A percentile compares a stretch with the other conserved stretches of the same genome.
phyloP scores from a whole-genome alignment of 2,888 invertebrate species.

The Aproaerema taeniolella region DNA sequence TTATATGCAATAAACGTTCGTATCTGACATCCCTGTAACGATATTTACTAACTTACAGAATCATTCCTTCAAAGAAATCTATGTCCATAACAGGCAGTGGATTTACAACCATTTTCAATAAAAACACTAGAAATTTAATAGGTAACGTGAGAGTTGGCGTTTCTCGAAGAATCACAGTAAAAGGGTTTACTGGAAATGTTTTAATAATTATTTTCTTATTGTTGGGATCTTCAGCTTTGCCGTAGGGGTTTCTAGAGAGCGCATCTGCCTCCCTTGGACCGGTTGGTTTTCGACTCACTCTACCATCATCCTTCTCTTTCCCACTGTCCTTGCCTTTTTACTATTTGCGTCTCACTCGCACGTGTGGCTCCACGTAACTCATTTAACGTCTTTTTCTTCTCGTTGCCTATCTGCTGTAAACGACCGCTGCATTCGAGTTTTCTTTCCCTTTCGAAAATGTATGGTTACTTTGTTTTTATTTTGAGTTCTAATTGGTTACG shows the following conservation, averaged over 20 bases:
- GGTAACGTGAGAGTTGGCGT: constrained; percentile 5
- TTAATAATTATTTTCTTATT: constrained; percentile 65
- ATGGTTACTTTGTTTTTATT: constrained; percentile 32
- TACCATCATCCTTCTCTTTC: constrained; percentile 41
- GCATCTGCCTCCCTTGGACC: constrained; percentile 72
- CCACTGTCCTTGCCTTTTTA: constrained; percentile 22
- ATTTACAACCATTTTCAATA: background rate
- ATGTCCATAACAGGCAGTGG: constrained; percentile 1
- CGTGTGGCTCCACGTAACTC: constrained; percentile 54
- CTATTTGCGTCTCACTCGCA: constrained; percentile 40
- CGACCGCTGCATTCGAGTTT: constrained; percentile 39
- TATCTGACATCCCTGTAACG: too few relatives aligned
- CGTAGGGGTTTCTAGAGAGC: constrained; percentile 57
- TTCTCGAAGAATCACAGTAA: background rate
- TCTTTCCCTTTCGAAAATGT: constrained; percentile 36
- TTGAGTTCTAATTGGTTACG: constrained; percentile 34
- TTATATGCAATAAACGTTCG: too few relatives aligned
- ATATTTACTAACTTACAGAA: too few relatives aligned
- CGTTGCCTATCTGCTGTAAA: constrained; percentile 55
- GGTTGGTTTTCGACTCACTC: constrained; percentile 61
- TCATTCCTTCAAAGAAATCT: too few relatives aligned
- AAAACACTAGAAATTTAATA: constrained; percentile 10
- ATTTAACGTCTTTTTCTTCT: constrained; percentile 67
- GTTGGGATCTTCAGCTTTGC: constrained; percentile 60
- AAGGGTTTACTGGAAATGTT: constrained; percentile 34